These are phyloP conservation scores for Thermophis baileyi DNA, from an alignment of 2,113 vertebrate species.

Conservation along the genomic window DNA sequence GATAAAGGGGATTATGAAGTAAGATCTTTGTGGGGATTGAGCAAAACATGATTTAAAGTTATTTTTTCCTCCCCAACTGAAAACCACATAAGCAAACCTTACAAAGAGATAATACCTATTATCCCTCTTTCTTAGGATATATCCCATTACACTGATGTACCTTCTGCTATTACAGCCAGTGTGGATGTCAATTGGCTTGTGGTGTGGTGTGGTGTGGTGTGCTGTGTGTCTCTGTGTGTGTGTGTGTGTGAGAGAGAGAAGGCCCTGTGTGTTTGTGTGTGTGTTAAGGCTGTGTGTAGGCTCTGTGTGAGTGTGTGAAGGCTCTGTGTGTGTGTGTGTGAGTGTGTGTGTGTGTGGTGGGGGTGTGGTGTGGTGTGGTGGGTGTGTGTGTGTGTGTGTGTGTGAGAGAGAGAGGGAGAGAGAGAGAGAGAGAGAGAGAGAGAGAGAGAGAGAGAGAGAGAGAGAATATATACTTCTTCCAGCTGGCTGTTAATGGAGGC, in stretches of 20 bases:
- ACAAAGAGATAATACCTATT: background rate
- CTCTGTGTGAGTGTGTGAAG: no score
- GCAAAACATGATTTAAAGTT: background rate
- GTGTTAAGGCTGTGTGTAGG: no score
- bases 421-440: no score
- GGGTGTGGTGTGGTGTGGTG: no score
- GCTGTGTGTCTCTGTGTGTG: no score
- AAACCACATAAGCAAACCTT: background rate
- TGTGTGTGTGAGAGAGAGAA: no score
- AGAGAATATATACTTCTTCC: background rate
- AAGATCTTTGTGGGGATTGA: fast-evolving
- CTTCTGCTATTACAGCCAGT: fast-evolving
- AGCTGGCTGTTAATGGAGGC: background rate
- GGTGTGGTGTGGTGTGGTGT: no score
- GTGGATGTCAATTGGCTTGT: background rate
- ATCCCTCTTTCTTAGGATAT: fast-evolving
- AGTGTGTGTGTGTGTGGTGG: no score
- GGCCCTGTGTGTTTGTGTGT: no score
- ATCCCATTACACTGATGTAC: background rate
- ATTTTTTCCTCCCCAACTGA: background rate
- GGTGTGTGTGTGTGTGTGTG: no score
- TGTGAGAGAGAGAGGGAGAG: no score
- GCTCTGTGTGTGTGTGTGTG: background rate
- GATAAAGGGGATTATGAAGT: fast-evolving
- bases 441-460: no score